Evolutionary conservation across 2,113 vertebrate genomes (phyloP).

Genomic region (Acrocephalus arundinaceus): DNA sequence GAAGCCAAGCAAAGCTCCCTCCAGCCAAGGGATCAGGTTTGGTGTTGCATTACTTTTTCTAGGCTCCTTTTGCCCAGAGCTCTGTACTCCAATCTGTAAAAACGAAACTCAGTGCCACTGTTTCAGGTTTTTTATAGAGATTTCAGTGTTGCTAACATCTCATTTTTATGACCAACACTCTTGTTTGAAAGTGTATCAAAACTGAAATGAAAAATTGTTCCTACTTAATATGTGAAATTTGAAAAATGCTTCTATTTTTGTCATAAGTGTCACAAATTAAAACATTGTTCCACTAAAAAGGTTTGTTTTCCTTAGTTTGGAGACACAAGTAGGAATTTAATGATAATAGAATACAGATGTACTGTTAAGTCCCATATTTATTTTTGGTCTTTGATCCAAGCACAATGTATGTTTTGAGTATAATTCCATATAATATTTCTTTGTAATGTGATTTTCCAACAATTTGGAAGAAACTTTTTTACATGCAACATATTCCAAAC

Average conservation of each 20-base stretch:
- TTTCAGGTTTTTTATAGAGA: rapidly evolving
- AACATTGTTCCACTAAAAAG: background rate
- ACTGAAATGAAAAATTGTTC: background rate
- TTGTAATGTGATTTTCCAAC: background rate
- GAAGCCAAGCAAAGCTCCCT: background rate
- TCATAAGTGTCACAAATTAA: background rate
- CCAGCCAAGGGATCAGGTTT: background rate
- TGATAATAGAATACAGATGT: background rate
- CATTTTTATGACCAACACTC: background rate
- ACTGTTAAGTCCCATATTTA: background rate
- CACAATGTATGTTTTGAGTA: background rate
- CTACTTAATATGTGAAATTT: background rate
- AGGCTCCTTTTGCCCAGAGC: background rate
- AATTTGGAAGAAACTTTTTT: background rate
- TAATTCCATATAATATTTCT: background rate
- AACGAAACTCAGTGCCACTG: background rate
- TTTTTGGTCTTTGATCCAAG: background rate
- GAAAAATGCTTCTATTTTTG: background rate
- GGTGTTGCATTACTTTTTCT: background rate
- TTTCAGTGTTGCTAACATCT: background rate
- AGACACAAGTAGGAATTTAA: background rate
- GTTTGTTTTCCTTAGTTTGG: background rate
- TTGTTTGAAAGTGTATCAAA: background rate
- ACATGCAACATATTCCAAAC: background rate
- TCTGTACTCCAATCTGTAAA: background rate